Percentiles rank a stretch among this genome's conserved stretches.
Conservation (phyloP, 2,113 vertebrate genomes). For the Gallinago jamesoni region DNA sequence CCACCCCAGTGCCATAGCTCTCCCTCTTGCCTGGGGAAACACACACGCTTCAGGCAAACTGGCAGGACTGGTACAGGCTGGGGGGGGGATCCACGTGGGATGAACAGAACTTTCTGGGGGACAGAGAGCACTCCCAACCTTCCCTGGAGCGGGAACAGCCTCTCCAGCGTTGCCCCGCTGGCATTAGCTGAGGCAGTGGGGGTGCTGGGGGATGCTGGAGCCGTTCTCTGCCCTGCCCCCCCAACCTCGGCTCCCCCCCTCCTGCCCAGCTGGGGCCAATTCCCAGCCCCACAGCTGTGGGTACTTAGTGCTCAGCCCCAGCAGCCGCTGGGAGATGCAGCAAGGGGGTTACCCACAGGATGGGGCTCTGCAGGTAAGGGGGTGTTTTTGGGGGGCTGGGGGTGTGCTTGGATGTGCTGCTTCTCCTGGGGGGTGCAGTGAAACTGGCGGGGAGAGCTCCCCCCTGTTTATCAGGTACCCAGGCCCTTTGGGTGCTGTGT, state of each 20-base stretch:
- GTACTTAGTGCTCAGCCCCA: not conserved
- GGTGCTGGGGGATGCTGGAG: not conserved
- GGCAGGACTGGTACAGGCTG: not conserved
- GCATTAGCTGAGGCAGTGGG: no score
- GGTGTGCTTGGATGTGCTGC: no score
- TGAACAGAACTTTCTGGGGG: not conserved
- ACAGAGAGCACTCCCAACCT: not conserved
- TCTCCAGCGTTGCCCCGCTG: accelerated
- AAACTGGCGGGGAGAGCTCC: not conserved
- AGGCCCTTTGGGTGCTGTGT: accelerated
- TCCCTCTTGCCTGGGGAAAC: not conserved
- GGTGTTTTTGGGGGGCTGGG: no score
- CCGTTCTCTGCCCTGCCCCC: accelerated
- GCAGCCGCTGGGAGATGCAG: accelerated
- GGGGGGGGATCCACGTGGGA: not conserved
- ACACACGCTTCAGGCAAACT: accelerated
- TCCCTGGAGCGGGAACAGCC: accelerated
- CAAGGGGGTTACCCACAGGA: not conserved
- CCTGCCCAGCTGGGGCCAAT: not conserved
- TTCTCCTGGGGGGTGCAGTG: not conserved
- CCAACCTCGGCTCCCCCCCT: not conserved
- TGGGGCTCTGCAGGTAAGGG: not conserved
- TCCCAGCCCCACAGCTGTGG: not conserved
- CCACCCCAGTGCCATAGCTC: not conserved
- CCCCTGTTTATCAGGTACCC: accelerated